A percentile compares a stretch with the other conserved stretches of the same genome.
These are phyloP conservation scores for Limanda limanda DNA, from an alignment of 2,113 vertebrate genomes.

Conservation along the genomic window DNA sequence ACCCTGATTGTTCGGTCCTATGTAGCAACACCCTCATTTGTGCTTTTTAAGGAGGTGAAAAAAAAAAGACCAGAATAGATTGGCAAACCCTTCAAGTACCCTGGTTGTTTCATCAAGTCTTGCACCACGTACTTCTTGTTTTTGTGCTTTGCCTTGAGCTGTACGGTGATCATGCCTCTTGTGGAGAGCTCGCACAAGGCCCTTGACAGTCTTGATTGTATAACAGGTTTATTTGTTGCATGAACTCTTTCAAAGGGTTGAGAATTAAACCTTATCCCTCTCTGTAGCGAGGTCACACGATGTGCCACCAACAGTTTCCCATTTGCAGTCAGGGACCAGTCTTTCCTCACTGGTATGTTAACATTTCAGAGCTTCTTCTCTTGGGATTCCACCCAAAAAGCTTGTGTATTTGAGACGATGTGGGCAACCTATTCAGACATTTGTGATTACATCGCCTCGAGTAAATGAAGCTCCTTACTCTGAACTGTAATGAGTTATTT, in stretches of 20 bases:
- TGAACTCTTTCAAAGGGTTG: neutral
- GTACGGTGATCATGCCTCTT: conserved; percentile 16
- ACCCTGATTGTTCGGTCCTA: neutral
- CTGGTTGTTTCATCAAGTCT: conserved; percentile 39
- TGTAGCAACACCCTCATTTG: conserved; percentile 1
- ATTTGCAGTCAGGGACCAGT: conserved; percentile 40
- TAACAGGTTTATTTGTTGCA: neutral
- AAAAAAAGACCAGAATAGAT: no score
- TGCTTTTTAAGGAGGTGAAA: neutral
- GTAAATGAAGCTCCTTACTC: conserved; percentile 82
- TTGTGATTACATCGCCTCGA: conserved; percentile 81
- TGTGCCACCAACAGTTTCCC: neutral
- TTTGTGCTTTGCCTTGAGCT: conserved; percentile 11
- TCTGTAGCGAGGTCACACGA: neutral
- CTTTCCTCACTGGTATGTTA: conserved; percentile 58
- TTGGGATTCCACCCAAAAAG: conserved; percentile 74
- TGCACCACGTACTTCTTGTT: conserved; percentile 30
- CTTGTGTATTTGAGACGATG: conserved; percentile 72
- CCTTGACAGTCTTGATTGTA: conserved; percentile 1
- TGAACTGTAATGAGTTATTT: conserved; percentile 86
- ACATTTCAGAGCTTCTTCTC: conserved; percentile 70
- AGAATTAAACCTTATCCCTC: neutral
- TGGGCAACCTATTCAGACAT: conserved; percentile 75
- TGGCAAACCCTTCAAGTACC: neutral
- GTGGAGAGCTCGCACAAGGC: neutral